phyloP scores from a whole-genome alignment of 2,888 invertebrate species.

The Elmis aenea region DNA sequence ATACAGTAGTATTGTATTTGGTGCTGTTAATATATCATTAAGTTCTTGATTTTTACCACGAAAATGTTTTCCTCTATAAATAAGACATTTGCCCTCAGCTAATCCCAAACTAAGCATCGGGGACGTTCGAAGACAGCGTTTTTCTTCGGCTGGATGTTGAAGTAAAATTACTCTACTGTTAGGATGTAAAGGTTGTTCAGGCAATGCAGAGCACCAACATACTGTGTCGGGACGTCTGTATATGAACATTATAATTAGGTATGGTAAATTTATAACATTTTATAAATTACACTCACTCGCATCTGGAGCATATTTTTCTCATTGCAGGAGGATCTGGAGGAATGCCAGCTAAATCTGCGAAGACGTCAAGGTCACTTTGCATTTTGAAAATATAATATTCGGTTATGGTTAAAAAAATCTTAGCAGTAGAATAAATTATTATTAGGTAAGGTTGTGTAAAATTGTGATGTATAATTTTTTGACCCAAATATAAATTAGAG shows the following conservation, averaged over 20 bases:
- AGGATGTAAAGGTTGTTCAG: conserved; percentile 62
- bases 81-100: conserved; percentile 67
- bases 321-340: conserved; percentile 71
- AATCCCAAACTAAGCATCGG: conserved; percentile 81
- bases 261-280: not conserved
- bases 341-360: conserved; percentile 70
- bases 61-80: conserved; percentile 80
- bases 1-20: conserved; percentile 73
- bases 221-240: conserved; percentile 75
- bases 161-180: conserved; percentile 71
- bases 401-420: too few relatives aligned
- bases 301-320: conserved; percentile 65
- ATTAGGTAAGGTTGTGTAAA: too few relatives aligned
- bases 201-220: conserved; percentile 88
- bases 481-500: too few relatives aligned
- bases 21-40: conserved; percentile 58
- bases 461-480: too few relatives aligned
- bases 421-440: too few relatives aligned
- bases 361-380: conserved; percentile 46
- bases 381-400: too few relatives aligned
- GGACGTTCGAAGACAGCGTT: conserved; percentile 81
- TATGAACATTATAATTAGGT: conserved; percentile 21
- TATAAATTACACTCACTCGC: conserved; percentile 66
- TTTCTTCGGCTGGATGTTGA: conserved; percentile 92
- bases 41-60: conserved; percentile 65